phyloP scores from a whole-genome alignment of 2,797 vertebrate genomes.

The Thripadectes ignobilis region DNA sequence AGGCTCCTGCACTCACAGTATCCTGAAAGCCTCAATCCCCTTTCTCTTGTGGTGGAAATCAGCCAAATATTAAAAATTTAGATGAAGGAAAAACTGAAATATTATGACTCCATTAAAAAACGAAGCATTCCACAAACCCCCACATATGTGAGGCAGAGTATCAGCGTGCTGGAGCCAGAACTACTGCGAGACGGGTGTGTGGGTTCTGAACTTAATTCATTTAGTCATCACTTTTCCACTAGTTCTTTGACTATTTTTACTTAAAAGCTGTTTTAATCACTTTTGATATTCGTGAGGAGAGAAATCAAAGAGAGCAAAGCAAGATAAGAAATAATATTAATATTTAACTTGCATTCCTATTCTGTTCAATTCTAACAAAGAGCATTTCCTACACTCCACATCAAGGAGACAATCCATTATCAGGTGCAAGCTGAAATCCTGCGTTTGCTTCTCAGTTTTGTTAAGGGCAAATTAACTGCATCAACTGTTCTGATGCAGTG shows the following conservation, averaged over 20 bases:
- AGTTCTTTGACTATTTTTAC: constrained; percentile 4
- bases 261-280: constrained; percentile 1
- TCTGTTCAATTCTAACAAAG: background rate
- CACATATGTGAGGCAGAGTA: background rate
- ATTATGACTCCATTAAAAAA: constrained; percentile 43
- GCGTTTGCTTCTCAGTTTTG: background rate
- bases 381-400: background rate
- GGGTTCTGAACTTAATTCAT: constrained; percentile 48
- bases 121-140: constrained; percentile 17
- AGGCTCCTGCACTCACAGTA: background rate
- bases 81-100: constrained; percentile 25
- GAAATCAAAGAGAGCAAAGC: background rate
- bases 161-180: background rate
- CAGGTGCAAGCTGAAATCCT: background rate
- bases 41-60: constrained; percentile 10
- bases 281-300: background rate
- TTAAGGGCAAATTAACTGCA: constrained; percentile 31
- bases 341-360: background rate
- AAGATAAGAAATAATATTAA: background rate
- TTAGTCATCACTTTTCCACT: constrained; percentile 27
- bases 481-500: background rate
- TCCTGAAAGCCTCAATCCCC: background rate
- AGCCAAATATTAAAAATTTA: constrained; percentile 20
- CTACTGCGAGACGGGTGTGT: background rate
- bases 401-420: background rate